phyloP scores from a whole-genome alignment of 1,140 invertebrate species.

The fruit fly (Drosophila melanogaster) region Release_6_plus_ISO1_MT NT_033779.5:10322501-10323000 shows the following conservation, averaged over 20 bases:
- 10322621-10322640: too few species aligned
- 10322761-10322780: not conserved
- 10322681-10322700: too few species aligned
- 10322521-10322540: not conserved
- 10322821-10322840: conserved; percentile 9
- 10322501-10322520: not conserved
- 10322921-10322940: too few species aligned
- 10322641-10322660: too few species aligned
- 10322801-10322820: not conserved
- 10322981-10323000: conserved; percentile 4
- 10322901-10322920: not conserved
- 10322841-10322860: not conserved
- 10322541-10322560: not conserved
- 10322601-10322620: not conserved
- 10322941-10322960: not conserved
- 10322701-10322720: not conserved
- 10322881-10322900: not conserved
- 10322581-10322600: conserved; percentile 13
- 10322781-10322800: conserved; percentile 12
- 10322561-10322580: conserved; percentile 3
- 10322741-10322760: not conserved
- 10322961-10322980: conserved; percentile 1
- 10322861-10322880: not conserved
- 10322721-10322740: not conserved
- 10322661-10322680: too few species aligned